Percentiles rank a stretch among this genome's conserved stretches.
phyloP scores from a whole-genome alignment of 1,140 invertebrate species.

The Episyrphus balteatus region DNA sequence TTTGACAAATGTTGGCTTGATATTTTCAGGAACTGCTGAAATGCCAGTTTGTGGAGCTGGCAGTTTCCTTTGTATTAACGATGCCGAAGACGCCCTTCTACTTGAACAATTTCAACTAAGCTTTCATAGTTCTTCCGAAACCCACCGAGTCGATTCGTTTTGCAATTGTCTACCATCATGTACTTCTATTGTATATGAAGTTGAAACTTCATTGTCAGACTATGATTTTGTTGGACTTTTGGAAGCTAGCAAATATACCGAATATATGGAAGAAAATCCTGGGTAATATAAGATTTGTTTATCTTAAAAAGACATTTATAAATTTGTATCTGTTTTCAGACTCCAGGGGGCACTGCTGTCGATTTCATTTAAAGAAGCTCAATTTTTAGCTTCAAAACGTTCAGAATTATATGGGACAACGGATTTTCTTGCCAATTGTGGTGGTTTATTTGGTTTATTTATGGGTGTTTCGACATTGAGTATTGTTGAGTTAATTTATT shows the following conservation, averaged over 20 bases:
- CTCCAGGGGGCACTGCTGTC: conserved; percentile 29
- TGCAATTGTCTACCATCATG: conserved; percentile 51
- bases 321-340: conserved; percentile 5
- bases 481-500: conserved; percentile 41
- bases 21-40: conserved; percentile 31
- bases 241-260: not conserved
- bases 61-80: conserved; percentile 30
- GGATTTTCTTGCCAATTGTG: conserved; percentile 41
- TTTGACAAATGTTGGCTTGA: not conserved
- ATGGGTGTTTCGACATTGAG: conserved; percentile 41
- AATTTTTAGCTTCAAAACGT: conserved; percentile 38
- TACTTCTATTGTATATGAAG: conserved; percentile 45
- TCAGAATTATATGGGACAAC: conserved; percentile 37
- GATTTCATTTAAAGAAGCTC: conserved; percentile 42
- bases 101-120: conserved; percentile 27
- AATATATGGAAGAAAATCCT: not conserved
- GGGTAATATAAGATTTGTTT: not conserved
- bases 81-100: conserved; percentile 33
- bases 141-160: conserved; percentile 18
- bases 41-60: conserved; percentile 38
- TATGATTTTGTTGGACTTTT: conserved; percentile 33
- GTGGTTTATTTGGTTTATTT: conserved; percentile 41
- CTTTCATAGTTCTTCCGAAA: conserved; percentile 18
- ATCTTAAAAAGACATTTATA: not conserved
- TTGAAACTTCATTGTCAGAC: conserved; percentile 45